A percentile compares a stretch with the other conserved stretches of the same genome.
phyloP scores from a whole-genome alignment of 2,113 vertebrate genomes.

The Phalacrocorax brasilianus region DNA sequence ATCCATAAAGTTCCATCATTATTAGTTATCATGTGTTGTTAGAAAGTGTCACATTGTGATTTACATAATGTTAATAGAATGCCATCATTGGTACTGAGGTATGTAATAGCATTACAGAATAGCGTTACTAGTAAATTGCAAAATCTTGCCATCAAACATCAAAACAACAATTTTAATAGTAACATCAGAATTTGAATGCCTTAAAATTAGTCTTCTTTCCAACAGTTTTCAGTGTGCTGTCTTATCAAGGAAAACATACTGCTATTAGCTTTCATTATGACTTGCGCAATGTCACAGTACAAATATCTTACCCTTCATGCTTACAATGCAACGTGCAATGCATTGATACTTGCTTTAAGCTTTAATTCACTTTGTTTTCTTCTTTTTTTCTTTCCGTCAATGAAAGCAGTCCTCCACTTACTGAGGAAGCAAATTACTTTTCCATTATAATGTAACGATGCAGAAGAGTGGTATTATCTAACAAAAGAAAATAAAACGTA shows the following conservation, averaged over 20 bases:
- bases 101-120: background rate
- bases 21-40: background rate
- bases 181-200: constrained; percentile 13
- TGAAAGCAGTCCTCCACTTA: constrained; percentile 29
- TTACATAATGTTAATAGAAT: background rate
- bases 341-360: constrained; percentile 27
- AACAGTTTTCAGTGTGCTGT: background rate
- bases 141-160: background rate
- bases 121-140: background rate
- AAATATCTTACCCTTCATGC: background rate
- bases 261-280: constrained; percentile 51
- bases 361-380: background rate
- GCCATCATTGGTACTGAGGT: background rate
- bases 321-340: background rate
- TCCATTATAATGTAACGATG: constrained; percentile 28
- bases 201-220: constrained; percentile 11
- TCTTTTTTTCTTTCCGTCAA: background rate
- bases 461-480: constrained; percentile 25
- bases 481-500: constrained; percentile 7
- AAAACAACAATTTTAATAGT: constrained; percentile 23
- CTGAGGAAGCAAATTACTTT: constrained; percentile 41
- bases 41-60: background rate
- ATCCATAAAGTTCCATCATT: background rate
- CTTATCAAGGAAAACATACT: constrained; percentile 33
- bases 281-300: background rate